Percentiles rank a stretch among this genome's conserved stretches.
Evolutionary conservation across 2,113 vertebrate species (phyloP).

Genomic region (Percina caprodes): DNA sequence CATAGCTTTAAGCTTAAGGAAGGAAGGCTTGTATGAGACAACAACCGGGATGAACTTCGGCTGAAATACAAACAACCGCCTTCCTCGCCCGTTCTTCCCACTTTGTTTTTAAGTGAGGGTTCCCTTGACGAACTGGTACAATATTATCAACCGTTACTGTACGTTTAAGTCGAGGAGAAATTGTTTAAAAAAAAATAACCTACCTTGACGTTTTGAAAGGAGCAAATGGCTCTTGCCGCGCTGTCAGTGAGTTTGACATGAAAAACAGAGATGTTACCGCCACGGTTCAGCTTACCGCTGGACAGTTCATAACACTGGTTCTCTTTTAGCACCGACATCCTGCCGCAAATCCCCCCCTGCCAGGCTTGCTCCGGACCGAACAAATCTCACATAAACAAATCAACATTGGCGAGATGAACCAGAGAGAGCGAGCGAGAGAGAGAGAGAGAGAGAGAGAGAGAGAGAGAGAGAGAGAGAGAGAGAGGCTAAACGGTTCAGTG

Average conservation of each 20-base stretch:
- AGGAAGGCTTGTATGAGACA: conserved; percentile 19
- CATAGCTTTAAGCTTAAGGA: conserved; percentile 9
- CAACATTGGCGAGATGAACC: conserved; percentile 24
- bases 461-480: neutral
- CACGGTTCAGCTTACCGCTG: conserved; percentile 83
- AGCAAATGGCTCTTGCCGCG: conserved; percentile 88
- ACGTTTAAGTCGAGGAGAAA: neutral
- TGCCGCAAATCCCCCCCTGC: neutral
- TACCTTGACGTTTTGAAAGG: conserved; percentile 87
- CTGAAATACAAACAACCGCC: conserved; percentile 22
- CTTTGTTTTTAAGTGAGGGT: neutral
- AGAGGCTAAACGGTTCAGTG: conserved; percentile 10
- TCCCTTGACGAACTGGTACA: neutral
- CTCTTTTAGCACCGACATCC: conserved; percentile 89
- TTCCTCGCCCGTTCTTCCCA: neutral
- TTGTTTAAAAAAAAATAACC: neutral
- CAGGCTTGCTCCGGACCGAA: conserved; percentile 6
- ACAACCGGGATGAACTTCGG: conserved; percentile 51
- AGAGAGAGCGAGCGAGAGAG: neutral
- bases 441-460: neutral
- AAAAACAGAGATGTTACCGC: conserved; percentile 88
- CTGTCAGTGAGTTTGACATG: conserved; percentile 95
- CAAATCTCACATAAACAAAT: conserved; percentile 8
- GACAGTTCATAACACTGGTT: conserved; percentile 89
- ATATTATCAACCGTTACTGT: neutral